Conservation (phyloP, 2,888 invertebrate genomes). For the Rhamnusium bicolor region DNA sequence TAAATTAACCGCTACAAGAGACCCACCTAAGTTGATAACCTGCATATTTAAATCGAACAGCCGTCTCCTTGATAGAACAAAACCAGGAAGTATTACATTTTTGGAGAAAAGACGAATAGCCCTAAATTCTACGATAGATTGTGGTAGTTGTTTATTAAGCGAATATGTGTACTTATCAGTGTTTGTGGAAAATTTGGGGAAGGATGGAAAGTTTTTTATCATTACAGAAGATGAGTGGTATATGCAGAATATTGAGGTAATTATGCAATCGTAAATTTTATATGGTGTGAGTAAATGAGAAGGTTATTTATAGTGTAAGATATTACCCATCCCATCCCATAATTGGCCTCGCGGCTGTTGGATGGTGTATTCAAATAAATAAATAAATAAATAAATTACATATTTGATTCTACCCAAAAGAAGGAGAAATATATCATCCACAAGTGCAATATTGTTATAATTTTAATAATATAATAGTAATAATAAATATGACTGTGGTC, state of each 20-base stretch:
- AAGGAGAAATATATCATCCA: too few species aligned
- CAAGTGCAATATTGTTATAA: too few species aligned
- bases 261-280: background rate
- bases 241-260: conserved; percentile 66
- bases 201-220: conserved; percentile 68
- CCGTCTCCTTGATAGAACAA: conserved; percentile 27
- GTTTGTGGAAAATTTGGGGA: conserved; percentile 67
- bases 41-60: conserved; percentile 55
- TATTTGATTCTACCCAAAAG: too few species aligned
- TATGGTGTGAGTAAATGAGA: too few species aligned
- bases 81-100: conserved; percentile 45
- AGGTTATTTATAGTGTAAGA: too few species aligned
- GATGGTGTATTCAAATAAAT: too few species aligned
- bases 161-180: conserved; percentile 60
- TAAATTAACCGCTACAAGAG: conserved; percentile 64
- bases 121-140: conserved; percentile 68
- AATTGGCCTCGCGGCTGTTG: too few species aligned
- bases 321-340: too few species aligned
- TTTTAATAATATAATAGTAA: too few species aligned
- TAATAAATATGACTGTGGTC: too few species aligned
- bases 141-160: conserved; percentile 69
- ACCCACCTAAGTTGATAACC: conserved; percentile 66
- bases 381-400: too few species aligned
- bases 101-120: conserved; percentile 54
- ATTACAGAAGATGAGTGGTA: conserved; percentile 71